Evolutionary conservation across 2,113 vertebrate genomes (phyloP), one percentile per base, ranked within the genome.

Genomic region (Ploceus nigricollis): DNA sequence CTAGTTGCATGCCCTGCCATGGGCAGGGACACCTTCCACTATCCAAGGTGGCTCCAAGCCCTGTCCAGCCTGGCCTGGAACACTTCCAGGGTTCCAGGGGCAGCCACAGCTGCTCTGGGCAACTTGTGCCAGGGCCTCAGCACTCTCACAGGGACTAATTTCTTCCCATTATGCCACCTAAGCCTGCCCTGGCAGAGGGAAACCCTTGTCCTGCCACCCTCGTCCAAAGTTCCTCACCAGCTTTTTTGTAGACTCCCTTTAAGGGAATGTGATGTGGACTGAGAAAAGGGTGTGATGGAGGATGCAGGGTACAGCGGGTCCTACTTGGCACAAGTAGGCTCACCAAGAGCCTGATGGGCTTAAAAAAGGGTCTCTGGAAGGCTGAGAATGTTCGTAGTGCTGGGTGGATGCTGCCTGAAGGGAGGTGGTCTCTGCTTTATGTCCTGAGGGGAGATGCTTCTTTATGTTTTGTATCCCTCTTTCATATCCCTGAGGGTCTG

Each of bases 1-100:
- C 20, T 6, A 1, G 1, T 30, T 0, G 11, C 20, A 44, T 2
- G 3, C 17, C 16, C 13, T 53, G 28, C 45, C n/a, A 25, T 5
- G 20, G 21, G 15, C 45, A 66, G 53, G 15, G 45, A 60, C 39
- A 40, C 9, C 23, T 68, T 0, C 61, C 45, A 25, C 28, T 7
- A 0, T 0, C 16, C 53, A 53, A 75, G 24, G 20, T 0, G 39
- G 7, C 13, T 82, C 77, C 50, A 42, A 50, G 22, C 17, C 16
- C 42, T 0, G 0, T 51, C 77, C 61, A 82, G 0, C 16, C 39
- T 13, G 17, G 24, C 9, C 25, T 47, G 7, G 54, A 8, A 1
- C 47, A 35, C 24, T 47, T 0, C 47, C 61, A 82, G 70, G 39
- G 39, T 19, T 22, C 15, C 80, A 60, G n/a, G 40, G 11, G 13